Conservation (phyloP, 2,797 vertebrate genomes). For the Scleropages formosus region DNA sequence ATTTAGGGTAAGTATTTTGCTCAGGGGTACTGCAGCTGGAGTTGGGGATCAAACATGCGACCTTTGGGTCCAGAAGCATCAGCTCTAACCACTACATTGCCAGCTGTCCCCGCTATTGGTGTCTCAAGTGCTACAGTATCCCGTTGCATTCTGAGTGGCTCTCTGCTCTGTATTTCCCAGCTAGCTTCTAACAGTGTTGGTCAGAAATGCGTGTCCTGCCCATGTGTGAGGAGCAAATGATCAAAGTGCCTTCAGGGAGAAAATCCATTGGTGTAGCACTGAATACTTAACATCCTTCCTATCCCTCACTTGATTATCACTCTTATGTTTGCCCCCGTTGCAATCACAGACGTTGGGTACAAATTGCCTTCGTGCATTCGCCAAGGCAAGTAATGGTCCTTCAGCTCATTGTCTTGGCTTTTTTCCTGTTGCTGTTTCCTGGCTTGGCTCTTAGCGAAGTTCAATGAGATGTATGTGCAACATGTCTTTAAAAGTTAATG, state of each 20-base stretch:
- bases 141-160: background rate
- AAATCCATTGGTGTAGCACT: background rate
- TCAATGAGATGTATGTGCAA: background rate
- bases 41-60: no score
- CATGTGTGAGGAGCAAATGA: slow-evolving; percentile 5
- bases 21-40: no score
- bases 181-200: background rate
- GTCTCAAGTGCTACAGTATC: background rate
- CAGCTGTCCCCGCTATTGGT: no score
- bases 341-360: no score
- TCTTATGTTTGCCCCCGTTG: background rate
- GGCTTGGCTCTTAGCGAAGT: background rate
- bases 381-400: no score
- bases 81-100: no score
- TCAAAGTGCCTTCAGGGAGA: background rate
- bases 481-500: background rate
- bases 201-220: background rate
- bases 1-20: no score
- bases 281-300: no score
- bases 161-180: background rate
- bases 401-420: background rate
- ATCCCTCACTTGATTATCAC: background rate
- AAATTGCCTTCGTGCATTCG: no score
- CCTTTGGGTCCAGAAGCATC: no score
- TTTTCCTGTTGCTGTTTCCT: background rate